Evolutionary conservation across 2,797 vertebrate genomes (phyloP).

Genomic region (Pseudochirops corinnae): DNA sequence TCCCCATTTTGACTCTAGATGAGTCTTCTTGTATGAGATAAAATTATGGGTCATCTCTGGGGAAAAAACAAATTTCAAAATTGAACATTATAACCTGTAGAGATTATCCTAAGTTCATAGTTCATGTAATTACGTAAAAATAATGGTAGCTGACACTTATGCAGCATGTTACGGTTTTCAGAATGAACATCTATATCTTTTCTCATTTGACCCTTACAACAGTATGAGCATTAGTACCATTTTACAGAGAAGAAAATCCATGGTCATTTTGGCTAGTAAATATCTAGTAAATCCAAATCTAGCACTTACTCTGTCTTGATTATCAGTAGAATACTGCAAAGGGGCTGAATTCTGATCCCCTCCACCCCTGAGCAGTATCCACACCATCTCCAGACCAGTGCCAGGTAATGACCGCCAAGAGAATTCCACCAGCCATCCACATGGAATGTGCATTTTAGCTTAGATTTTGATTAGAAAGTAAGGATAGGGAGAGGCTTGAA

Average conservation of each 20-base stretch:
- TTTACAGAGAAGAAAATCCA: neutral
- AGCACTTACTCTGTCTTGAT: neutral
- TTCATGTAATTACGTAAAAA: neutral
- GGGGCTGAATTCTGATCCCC: neutral
- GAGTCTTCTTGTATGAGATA: slow-evolving; percentile 7
- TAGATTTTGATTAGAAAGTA: neutral
- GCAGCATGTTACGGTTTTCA: neutral
- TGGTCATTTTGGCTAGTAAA: neutral
- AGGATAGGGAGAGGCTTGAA: neutral
- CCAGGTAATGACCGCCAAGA: neutral
- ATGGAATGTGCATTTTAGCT: neutral
- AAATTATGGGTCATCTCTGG: slow-evolving; percentile 17
- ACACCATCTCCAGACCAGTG: neutral
- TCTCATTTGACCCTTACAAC: neutral
- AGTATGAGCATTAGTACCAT: neutral
- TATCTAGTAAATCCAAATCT: neutral
- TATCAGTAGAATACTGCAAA: neutral
- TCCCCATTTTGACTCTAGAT: slow-evolving; percentile 23
- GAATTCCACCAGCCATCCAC: neutral
- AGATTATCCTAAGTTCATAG: neutral
- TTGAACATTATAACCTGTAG: slow-evolving; percentile 28
- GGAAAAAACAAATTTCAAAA: slow-evolving; percentile 43
- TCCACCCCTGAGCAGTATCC: neutral
- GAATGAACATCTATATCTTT: neutral
- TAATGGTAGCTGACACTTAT: neutral